Evolutionary conservation across 2,888 invertebrate species (phyloP).

Genomic region (Eupithecia vulgata): DNA sequence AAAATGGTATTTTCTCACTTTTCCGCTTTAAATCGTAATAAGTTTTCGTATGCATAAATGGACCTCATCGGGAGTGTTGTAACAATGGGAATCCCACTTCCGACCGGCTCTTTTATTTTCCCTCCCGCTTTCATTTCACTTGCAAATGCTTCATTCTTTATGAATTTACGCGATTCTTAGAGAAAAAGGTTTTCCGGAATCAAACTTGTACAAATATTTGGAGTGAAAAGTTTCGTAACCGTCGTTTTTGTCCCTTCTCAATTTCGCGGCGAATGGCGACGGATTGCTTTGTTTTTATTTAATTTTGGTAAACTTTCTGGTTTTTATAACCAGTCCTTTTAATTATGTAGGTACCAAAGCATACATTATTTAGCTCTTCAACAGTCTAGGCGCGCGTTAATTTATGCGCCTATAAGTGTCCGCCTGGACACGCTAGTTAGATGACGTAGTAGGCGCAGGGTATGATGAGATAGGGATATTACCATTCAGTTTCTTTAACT

Average conservation of each 20-base stretch:
- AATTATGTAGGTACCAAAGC: not conserved
- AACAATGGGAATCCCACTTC: conserved; percentile 73
- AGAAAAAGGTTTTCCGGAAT: conserved; percentile 64
- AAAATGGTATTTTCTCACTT: conserved; percentile 58
- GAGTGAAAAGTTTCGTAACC: conserved; percentile 58
- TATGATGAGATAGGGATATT: too few relatives aligned
- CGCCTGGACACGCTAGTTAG: too few relatives aligned
- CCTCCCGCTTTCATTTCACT: conserved; percentile 75
- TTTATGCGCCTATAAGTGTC: not conserved
- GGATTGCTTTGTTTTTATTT: conserved; percentile 43
- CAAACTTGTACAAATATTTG: conserved; percentile 72
- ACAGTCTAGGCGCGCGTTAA: not conserved
- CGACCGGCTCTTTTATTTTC: conserved; percentile 69
- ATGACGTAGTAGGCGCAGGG: too few relatives aligned
- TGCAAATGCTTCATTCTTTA: conserved; percentile 78
- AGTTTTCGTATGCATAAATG: conserved; percentile 79
- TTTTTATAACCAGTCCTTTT: conserved; percentile 13
- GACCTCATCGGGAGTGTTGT: conserved; percentile 70
- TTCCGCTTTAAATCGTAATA: conserved; percentile 64
- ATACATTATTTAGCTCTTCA: not conserved
- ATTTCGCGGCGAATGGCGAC: conserved; percentile 48
- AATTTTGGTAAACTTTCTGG: conserved; percentile 33
- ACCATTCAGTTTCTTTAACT: too few relatives aligned
- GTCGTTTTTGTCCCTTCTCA: conserved; percentile 49
- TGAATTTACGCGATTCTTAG: conserved; percentile 69